Percentiles rank a stretch among this genome's conserved stretches.
Evolutionary conservation across 2,888 invertebrate species (phyloP).

Genomic region (Thumatha senex): DNA sequence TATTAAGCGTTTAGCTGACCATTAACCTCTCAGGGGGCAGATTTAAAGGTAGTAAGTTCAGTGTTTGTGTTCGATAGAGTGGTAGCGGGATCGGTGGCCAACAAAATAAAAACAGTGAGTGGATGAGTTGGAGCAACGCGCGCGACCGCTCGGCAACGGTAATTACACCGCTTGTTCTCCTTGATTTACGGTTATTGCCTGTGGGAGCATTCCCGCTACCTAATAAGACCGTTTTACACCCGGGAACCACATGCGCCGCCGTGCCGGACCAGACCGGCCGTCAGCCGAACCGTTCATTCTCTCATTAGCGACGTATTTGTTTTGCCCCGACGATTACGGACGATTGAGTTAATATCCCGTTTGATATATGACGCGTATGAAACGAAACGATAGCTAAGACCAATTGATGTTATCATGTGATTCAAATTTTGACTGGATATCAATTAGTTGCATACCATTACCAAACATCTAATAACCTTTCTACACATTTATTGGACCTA

Average conservation of each 20-base stretch:
- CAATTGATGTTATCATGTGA: conserved; percentile 43
- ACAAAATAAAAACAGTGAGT: conserved; percentile 80
- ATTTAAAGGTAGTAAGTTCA: conserved; percentile 79
- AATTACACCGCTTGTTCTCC: conserved; percentile 84
- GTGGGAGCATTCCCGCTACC: conserved; percentile 82
- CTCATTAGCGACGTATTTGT: conserved; percentile 79
- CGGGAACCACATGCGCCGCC: conserved; percentile 76
- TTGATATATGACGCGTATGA: conserved; percentile 68
- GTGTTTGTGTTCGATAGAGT: conserved; percentile 78
- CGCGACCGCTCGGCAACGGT: conserved; percentile 80
- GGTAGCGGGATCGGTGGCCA: conserved; percentile 69
- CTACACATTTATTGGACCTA: too few species aligned
- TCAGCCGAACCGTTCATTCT: conserved; percentile 70
- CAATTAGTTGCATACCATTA: conserved; percentile 30
- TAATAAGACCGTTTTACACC: conserved; percentile 83
- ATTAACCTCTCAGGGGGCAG: conserved; percentile 75
- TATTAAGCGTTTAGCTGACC: conserved; percentile 70
- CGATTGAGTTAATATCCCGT: conserved; percentile 76
- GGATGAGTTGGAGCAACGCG: conserved; percentile 81
- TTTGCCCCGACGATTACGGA: conserved; percentile 70
- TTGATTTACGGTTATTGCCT: conserved; percentile 85
- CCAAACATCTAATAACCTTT: too few species aligned
- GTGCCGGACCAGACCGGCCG: conserved; percentile 52
- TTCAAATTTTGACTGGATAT: conserved; percentile 47
- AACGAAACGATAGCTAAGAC: conserved; percentile 60